Evolutionary conservation across 2,888 invertebrate genomes (phyloP), one percentile per base, ranked within the genome.

Genomic region (Agrilus mali): DNA sequence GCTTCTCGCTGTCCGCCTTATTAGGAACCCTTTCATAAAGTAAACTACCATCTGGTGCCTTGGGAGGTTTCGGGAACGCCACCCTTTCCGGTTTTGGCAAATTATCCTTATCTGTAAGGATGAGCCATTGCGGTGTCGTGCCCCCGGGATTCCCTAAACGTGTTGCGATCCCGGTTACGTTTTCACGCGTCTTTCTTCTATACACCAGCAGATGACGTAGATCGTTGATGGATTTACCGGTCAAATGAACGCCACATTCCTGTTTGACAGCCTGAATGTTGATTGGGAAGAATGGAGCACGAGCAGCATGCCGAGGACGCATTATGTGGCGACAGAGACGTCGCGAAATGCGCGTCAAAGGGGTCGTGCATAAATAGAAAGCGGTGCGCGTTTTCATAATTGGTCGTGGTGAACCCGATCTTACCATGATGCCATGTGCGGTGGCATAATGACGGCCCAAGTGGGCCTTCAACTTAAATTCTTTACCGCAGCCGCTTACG

Each of bases 381-480:
- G 95, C 94, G 53, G 94, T 92, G 60, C 95, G 80, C 42, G 95
- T 95, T 73, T 95, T 95, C 92, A 94, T 92, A 37, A 95, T 90
- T 41, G 95, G 94, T 44, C 93, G 77, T 46, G 93, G 85, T 38
- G 85, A 84, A 49, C 82, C 80, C 12, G 82, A 73, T 51, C 82
- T 72, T 58, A 87, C 77, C 44, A 82, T 76, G 47, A 75, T 71
- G 46, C 88, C 88, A 70, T 95, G 95, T 44, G 89, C 87, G 54
- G 88, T 88, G 44, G 90, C 92, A 69, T 93, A 86, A 72, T 96
- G 95, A 48, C 93, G 81, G 49, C 87, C 88, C 56, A 96, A 74
- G 68, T 95, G 94, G 47, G 92, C 86, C 71, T 94, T 95, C 58
- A 94, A 69, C 67, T 94, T 92, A 71, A 95, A 95, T 70, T 95